Evolutionary conservation across 2,113 vertebrate genomes (phyloP).

Genomic region (Brachyhypopomus occidentalis): DNA sequence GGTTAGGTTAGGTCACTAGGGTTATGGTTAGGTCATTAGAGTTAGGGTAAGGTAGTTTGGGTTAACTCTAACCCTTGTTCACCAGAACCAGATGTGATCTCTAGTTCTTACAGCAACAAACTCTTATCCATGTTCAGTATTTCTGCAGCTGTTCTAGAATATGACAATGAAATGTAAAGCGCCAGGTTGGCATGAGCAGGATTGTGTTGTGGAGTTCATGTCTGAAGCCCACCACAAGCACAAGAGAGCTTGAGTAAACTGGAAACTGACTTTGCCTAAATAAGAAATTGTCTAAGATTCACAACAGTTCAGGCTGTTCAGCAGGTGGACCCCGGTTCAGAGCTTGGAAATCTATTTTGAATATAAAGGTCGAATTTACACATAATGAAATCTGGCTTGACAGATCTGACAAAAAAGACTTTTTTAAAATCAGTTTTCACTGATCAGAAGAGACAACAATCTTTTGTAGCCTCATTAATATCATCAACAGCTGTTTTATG

Average conservation of each 20-base stretch:
- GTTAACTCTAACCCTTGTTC: too few species aligned
- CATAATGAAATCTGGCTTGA: not conserved
- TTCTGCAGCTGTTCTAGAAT: constrained; percentile 42
- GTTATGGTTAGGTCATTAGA: too few species aligned
- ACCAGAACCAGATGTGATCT: not conserved
- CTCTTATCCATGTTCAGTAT: constrained; percentile 44
- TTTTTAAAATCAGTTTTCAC: not conserved
- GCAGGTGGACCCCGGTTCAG: not conserved
- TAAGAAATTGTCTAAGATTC: not conserved
- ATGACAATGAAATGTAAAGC: not conserved
- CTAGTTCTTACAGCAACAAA: constrained; percentile 35
- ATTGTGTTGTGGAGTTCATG: not conserved
- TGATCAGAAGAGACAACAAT: not conserved
- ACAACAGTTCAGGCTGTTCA: not conserved
- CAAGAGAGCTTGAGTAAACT: not conserved
- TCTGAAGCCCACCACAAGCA: not conserved
- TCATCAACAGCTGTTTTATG: too few species aligned
- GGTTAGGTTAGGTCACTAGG: too few species aligned
- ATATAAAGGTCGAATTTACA: not conserved
- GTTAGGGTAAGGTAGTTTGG: too few species aligned
- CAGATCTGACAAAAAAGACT: not conserved
- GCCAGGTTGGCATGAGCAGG: not conserved
- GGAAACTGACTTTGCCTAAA: not conserved
- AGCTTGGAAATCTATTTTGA: not conserved
- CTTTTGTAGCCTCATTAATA: too few species aligned